Conservation (phyloP, 2,888 invertebrate genomes). For the Perithous albicinctus region DNA sequence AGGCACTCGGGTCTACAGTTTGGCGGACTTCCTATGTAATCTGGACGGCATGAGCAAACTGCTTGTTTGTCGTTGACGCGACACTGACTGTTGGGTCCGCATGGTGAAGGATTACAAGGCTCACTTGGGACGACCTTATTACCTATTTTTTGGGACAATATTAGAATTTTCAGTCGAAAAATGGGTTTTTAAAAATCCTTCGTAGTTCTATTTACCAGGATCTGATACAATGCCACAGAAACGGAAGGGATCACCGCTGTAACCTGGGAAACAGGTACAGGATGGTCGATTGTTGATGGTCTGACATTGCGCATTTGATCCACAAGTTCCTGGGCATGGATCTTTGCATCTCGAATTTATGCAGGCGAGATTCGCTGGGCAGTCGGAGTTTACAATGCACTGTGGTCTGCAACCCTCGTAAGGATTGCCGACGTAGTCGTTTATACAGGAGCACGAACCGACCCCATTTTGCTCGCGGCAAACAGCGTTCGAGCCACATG, state of each 20-base stretch:
- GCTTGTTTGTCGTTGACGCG: conserved; percentile 85
- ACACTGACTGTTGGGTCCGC: conserved; percentile 86
- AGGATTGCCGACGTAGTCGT: conserved; percentile 90
- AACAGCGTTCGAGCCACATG: conserved; percentile 91
- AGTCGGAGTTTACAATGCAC: conserved; percentile 92
- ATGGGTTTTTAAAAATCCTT: background rate
- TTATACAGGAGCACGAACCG: conserved; percentile 91
- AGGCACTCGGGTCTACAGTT: conserved; percentile 84
- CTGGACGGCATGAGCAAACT: conserved; percentile 85
- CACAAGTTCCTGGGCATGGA: conserved; percentile 91
- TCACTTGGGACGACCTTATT: conserved; percentile 86
- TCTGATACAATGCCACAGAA: conserved; percentile 85
- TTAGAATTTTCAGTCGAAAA: background rate
- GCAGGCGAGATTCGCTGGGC: conserved; percentile 90
- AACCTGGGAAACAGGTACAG: conserved; percentile 87
- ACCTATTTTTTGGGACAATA: conserved; percentile 80
- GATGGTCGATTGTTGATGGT: conserved; percentile 89
- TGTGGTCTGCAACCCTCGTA: conserved; percentile 91
- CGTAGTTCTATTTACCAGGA: conserved; percentile 86
- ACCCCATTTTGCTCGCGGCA: conserved; percentile 91
- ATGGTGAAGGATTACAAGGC: conserved; percentile 85
- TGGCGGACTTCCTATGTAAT: conserved; percentile 83
- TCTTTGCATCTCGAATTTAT: conserved; percentile 91
- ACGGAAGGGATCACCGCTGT: conserved; percentile 89
- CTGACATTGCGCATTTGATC: conserved; percentile 88